Evolutionary conservation across 2,113 vertebrate species (phyloP), one percentile per base, ranked within the genome.

Genomic region (Elgaria multicarinata): DNA sequence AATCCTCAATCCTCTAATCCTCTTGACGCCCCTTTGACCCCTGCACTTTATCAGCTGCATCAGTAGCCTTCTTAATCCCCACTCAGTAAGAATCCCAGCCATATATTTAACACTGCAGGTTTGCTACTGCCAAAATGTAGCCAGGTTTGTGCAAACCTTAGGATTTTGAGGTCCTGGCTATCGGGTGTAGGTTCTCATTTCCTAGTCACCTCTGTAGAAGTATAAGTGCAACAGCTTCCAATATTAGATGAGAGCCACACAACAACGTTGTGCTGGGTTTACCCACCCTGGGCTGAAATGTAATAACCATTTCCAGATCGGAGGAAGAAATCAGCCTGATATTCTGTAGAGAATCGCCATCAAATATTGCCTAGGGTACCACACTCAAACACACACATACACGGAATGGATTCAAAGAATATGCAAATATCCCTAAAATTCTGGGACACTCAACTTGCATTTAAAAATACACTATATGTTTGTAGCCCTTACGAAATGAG

Each of bases 31-130:
- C 72, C 74, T 78, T 46, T 77, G 82, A 58, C 72, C 58, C 62
- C 44, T 84, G 81, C 50, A 67, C n/a, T 44, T 90, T 83, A 83
- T 58, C 85, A 36, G 72, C 72, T 69, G 46, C 46, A 91, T 46
- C 62, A 78, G 90, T 44, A 71, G 72, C 33, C 5, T 83, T 55
- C 72, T 72, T 78, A 91, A 91, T 87, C 74, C 14, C 33, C 31
- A 22, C 64, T 39, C 46, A 9, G 36, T 36, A 58, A 67, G 58
- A 39, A 10, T 50, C 62, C 79, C 42, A 4, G 72, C 26, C n/a
- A 14, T 72, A 58, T 44, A 79, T 71, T 87, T 87, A 90, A 69
- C 46, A n/a, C 4, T 1, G 3, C 7, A 77, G 36, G 46, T 33
- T 9, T 46, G 2, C 36, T 50, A 14, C n/a, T 28, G 66, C 16